Base-by-base conservation (phyloP, 2,797 vertebrate species). In the Spinibarbus caldwelli region DNA sequence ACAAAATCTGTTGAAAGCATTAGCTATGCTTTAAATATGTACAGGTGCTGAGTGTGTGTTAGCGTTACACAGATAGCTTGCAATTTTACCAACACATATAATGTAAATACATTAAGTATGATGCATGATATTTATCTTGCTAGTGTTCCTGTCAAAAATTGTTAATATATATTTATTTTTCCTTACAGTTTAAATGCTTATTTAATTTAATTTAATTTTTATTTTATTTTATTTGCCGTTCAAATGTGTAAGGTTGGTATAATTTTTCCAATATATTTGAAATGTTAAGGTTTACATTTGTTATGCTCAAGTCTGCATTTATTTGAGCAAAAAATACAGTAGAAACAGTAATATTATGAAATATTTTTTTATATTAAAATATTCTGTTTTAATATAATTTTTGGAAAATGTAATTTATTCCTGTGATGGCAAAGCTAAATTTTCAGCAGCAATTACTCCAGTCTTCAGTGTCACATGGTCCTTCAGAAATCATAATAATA, bases 1-100 rank as follows among this genome's bases (percentile, higher is more conserved):
- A 49, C 29, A 14, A 64, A 80, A 49, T 80, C 26, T 67, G 78
- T 47, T 49, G 62, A 80, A 67, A 67, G 64, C 29, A 67, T 45
- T 41, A 17, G 52, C 54, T 43, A 11, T 54, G 36, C 43, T 21
- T 80, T 80, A 67, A 67, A 4, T 67, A 67, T n/a, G 41, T 64
- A 34, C 59, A 49, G 88, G 57, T 87, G n/a, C 31, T 82, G 34
- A 78, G 38, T 14, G 59, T n/a, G 26, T 64, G 38, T 66, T 78
- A n/a, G 34, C 34, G 57, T 2, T 4, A 57, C 45, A 77, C 34
- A 17, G 3, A 54, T 38, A 9, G 49, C 31, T 36, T 57, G 52
- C 12, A 3, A 26, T 41, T 75, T 79, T 66, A 62, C n/a, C 59
- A 15, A 21, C 10, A 29, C 36, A n/a, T 62, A 57, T n/a, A 64